Evolutionary conservation across 2,797 vertebrate species (phyloP), one percentile per base, ranked within the genome.

Genomic region (Aulostomus chinensis): DNA sequence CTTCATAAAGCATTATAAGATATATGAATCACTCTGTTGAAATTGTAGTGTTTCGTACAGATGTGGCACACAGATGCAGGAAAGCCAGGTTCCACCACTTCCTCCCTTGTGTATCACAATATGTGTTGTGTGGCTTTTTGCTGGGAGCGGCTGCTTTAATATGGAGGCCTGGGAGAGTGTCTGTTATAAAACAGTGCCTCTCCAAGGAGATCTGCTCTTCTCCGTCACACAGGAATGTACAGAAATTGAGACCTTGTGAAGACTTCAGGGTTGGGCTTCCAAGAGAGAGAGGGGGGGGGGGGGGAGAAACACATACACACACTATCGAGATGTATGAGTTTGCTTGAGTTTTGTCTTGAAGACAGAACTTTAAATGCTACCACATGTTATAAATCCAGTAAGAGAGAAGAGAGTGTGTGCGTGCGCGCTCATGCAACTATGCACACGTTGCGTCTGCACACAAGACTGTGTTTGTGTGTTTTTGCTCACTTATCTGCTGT

Each of bases 321-420:
- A 56, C 4, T 6, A 18, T 17, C 2, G 46, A 10, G 45, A 4
- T n/a, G 29, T 33, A 13, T 26, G 34, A 33, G 54, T 43, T 47
- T 52, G 55, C 28, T 42, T 72, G 41, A 71, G 66, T 52, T 76
- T 58, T 53, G 59, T 77, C 68, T 66, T 55, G 14, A 66, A 77
- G 65, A 70, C 73, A 48, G 49, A 59, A 45, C 41, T 81, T 80
- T 86, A 89, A 89, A 84, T 58, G 59, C 46, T 85, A 68, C 78
- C 87, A 89, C 81, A 90, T 89, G 87, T 70, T 73, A 17, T 0
- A 14, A 61, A 52, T 58, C 55, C 49, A 52, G 54, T 61, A 70
- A 38, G 18, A 30, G 47, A 68, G 21, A 49, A 21, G 13, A 51
- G 51, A 41, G 26, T 46, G 15, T 50, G 47, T 58, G 43, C 15